Base-by-base conservation (phyloP, 1,140 invertebrate genomes). In the Melanaphis sacchari region DNA sequence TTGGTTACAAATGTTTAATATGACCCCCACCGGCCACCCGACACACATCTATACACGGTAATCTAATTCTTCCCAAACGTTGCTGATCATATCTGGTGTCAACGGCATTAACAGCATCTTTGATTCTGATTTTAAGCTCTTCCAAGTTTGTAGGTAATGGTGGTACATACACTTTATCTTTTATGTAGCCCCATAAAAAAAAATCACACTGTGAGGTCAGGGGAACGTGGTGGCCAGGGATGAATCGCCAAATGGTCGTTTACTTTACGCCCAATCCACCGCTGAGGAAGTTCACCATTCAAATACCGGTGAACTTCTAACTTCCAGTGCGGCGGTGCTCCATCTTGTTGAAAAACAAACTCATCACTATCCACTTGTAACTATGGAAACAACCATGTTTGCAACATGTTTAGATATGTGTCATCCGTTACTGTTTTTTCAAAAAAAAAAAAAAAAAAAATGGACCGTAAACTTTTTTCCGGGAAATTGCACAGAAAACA, bases 311-410 rank as follows among this genome's bases (percentile, higher is more conserved):
- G 85, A 26, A 94, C 94, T 85, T 76, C 90, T 40, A 38, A n/a
- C 11, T 91, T 76, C 82, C 76, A 95, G 93, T 95, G 94, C 40
- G 94, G 93, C 91, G 95, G 94, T 90, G 94, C 94, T 38, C 94
- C 94, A 92, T 95, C 94, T 85, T 95, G 94, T 93, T 95, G 94
- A 52, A 92, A 85, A 36, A 49, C 38, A 40, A 82, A 90, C 22
- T 49, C 88, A 59, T 91, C 36, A 31, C 49, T 26, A 52, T 85
- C 82, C 2, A 11, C 31, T 94, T 94, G 87, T 94, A 82, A 6
- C 24, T 9, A 38, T 82, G 81, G 76, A 6, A 82, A 82, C 24
- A 82, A 7, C 38, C 81, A 82, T 21, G 3, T 6, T 22, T 82
- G 22, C 2, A 40, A 24, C 38, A 49, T 88, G 9, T 88, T 0